phyloP scores from a whole-genome alignment of 2,888 invertebrate genomes.

The Penaeus monodon region DNA sequence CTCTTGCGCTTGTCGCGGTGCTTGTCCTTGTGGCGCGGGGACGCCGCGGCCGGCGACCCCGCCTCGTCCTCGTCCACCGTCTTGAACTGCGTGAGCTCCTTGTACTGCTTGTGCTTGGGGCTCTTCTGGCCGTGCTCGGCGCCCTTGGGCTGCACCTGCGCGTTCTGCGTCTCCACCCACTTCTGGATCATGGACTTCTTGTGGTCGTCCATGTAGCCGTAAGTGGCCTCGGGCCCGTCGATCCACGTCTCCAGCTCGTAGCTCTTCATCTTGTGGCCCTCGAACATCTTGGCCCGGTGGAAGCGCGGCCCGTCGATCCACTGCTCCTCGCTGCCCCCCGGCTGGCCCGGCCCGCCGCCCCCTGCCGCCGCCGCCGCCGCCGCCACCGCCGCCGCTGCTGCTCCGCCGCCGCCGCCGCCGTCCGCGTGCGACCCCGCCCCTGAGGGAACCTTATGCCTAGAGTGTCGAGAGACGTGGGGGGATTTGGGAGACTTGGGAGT shows the following conservation, averaged over 20 bases:
- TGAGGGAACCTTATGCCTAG: slow-evolving; percentile 41
- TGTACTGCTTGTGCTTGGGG: slow-evolving; percentile 70
- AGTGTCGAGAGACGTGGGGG: slow-evolving; percentile 54
- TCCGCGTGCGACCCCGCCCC: slow-evolving; percentile 33
- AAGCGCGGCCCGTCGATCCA: slow-evolving; percentile 97
- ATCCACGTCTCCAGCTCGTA: slow-evolving; percentile 95
- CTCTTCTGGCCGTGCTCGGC: slow-evolving; percentile 72
- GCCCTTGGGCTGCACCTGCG: slow-evolving; percentile 71
- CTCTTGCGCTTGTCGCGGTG: slow-evolving; percentile 62
- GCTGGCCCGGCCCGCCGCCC: slow-evolving; percentile 52
- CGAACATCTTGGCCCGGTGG: slow-evolving; percentile 71
- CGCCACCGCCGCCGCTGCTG: slow-evolving; percentile 87
- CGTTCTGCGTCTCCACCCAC: slow-evolving; percentile 92
- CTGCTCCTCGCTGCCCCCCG: slow-evolving; percentile 82
- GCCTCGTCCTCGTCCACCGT: slow-evolving; percentile 68
- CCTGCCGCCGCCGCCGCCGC: neutral
- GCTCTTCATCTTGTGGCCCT: slow-evolving; percentile 77
- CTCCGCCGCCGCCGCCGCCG: neutral
- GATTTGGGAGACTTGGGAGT: slow-evolving; percentile 59
- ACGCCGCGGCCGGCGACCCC: slow-evolving; percentile 21
- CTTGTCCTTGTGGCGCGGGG: slow-evolving; percentile 56
- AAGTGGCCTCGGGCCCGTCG: slow-evolving; percentile 90
- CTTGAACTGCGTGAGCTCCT: slow-evolving; percentile 78
- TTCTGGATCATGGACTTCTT: slow-evolving; percentile 93
- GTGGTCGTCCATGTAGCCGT: slow-evolving; percentile 92